These are phyloP conservation scores for Cremastobaeus sp. DNA, from an alignment of 2,888 invertebrate species.

Conservation along the genomic window DNA sequence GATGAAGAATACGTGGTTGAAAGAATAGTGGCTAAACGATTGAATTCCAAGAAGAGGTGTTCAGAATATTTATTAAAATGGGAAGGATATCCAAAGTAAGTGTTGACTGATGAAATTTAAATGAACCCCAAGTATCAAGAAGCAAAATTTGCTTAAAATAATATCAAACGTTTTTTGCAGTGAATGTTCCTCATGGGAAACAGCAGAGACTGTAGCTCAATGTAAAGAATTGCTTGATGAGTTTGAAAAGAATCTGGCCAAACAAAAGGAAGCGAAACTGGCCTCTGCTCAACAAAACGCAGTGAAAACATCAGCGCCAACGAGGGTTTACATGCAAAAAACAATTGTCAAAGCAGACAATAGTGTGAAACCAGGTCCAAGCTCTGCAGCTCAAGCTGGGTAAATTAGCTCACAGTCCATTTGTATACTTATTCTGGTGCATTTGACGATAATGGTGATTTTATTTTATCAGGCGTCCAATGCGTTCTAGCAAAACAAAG, in stretches of 20 bases:
- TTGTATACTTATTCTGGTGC: no score
- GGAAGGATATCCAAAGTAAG: slow-evolving; percentile 88
- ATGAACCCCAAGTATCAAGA: no score
- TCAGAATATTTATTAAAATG: slow-evolving; percentile 92
- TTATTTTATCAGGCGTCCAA: slow-evolving; percentile 81
- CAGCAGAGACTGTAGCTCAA: slow-evolving; percentile 86
- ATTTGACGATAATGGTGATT: neutral
- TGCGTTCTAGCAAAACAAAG: slow-evolving; percentile 88
- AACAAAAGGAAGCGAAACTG: slow-evolving; percentile 86
- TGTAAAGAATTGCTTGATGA: slow-evolving; percentile 88
- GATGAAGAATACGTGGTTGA: slow-evolving; percentile 87
- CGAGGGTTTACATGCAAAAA: slow-evolving; percentile 65
- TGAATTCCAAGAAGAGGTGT: slow-evolving; percentile 86
- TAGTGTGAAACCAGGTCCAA: slow-evolving; percentile 73
- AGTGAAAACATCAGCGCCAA: slow-evolving; percentile 63
- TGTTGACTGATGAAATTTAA: slow-evolving; percentile 31
- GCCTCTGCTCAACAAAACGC: slow-evolving; percentile 72
- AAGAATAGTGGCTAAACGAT: slow-evolving; percentile 90
- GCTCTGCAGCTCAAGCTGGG: slow-evolving; percentile 73
- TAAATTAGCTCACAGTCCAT: slow-evolving; percentile 48
- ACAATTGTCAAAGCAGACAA: slow-evolving; percentile 71
- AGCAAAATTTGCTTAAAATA: no score
- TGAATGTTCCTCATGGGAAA: slow-evolving; percentile 92
- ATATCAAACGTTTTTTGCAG: slow-evolving; percentile 74
- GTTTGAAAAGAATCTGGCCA: slow-evolving; percentile 88